Evolutionary conservation across 2,797 vertebrate species (phyloP).

Genomic region (Fratercula arctica): DNA sequence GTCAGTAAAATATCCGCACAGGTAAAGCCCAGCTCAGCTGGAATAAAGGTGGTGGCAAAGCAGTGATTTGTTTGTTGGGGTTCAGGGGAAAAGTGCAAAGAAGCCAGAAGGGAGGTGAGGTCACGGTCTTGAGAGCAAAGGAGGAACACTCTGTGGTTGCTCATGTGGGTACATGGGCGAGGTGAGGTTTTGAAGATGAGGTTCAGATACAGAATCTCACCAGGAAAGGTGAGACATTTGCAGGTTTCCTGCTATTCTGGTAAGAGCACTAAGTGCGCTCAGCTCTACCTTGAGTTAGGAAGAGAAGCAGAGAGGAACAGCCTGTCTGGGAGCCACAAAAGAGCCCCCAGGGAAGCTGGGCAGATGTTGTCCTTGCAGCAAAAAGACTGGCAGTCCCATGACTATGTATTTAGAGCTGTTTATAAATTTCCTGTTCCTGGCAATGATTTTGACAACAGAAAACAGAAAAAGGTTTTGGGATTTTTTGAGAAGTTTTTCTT

Average conservation of each 20-base stretch:
- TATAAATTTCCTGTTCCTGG: background rate
- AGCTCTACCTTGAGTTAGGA: background rate
- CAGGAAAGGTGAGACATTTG: background rate
- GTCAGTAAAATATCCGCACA: rapidly evolving
- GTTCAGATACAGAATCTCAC: background rate
- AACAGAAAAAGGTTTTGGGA: background rate
- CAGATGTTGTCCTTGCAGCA: background rate
- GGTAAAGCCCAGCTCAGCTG: background rate
- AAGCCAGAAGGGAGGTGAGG: background rate
- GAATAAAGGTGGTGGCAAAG: background rate
- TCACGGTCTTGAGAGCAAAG: background rate
- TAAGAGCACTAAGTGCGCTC: background rate
- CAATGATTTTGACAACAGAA: slow-evolving; percentile 2
- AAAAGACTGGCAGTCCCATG: background rate
- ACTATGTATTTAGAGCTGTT: background rate
- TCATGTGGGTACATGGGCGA: background rate
- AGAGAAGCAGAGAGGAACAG: background rate
- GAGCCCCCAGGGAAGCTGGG: background rate
- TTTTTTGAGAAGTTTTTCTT: background rate
- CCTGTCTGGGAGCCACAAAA: background rate
- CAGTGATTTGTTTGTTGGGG: background rate
- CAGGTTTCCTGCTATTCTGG: background rate
- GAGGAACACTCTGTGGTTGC: background rate
- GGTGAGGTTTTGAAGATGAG: background rate
- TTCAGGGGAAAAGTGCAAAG: background rate